These are phyloP conservation scores for Hapalemur alaotrensis DNA, from an alignment of 2,797 vertebrate species.

Conservation along the genomic window DNA sequence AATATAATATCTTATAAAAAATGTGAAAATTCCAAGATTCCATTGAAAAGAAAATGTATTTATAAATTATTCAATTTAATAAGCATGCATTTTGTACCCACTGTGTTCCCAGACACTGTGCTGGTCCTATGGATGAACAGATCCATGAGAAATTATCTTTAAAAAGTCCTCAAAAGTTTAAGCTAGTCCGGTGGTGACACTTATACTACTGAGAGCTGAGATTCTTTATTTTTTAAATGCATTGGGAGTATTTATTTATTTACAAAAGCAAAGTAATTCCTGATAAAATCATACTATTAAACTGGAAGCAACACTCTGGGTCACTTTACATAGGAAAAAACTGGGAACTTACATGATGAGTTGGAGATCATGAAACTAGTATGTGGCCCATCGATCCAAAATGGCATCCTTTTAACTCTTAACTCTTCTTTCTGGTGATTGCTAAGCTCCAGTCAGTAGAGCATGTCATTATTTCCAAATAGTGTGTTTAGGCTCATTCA, in stretches of 20 bases:
- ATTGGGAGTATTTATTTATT: background rate
- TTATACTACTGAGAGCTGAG: background rate
- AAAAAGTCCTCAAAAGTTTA: background rate
- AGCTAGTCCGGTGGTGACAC: background rate
- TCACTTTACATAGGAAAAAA: background rate
- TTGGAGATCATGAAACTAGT: background rate
- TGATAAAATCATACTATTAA: background rate
- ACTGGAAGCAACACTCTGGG: background rate
- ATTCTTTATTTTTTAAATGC: background rate
- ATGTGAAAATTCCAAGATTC: background rate
- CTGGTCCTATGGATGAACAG: background rate
- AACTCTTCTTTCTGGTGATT: background rate
- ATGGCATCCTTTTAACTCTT: background rate
- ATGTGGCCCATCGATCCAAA: background rate
- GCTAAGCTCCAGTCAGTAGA: background rate
- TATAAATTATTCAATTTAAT: background rate
- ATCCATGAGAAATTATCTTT: background rate
- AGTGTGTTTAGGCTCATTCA: background rate
- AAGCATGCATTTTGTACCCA: background rate
- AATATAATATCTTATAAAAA: background rate
- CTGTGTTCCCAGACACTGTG: background rate
- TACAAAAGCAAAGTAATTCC: background rate
- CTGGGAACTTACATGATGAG: rapidly evolving
- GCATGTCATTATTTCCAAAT: background rate
- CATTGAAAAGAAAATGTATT: background rate